A percentile compares a stretch with the other conserved stretches of the same genome.
phyloP scores from a whole-genome alignment of 2,113 vertebrate species.

The sheep (Ovis aries) region DNA sequence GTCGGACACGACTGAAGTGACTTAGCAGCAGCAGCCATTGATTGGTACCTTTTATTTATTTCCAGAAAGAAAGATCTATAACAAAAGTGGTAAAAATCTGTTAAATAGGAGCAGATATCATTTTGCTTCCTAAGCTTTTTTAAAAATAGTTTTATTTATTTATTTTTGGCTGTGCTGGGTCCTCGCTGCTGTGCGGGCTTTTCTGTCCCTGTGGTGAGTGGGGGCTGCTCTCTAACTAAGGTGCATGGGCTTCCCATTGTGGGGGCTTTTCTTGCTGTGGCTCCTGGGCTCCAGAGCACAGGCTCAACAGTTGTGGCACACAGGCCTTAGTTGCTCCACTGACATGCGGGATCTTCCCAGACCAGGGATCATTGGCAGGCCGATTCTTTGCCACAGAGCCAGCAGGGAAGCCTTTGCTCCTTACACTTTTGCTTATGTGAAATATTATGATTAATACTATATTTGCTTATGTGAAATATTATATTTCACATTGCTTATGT shows the following conservation, averaged over 20 bases:
- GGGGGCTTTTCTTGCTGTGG: background rate
- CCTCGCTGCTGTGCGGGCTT: background rate
- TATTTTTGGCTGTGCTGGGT: background rate
- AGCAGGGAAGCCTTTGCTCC: background rate
- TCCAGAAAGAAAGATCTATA: background rate
- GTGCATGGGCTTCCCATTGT: background rate
- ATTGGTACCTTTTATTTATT: background rate
- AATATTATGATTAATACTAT: too few relatives aligned
- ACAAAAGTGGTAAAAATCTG: background rate
- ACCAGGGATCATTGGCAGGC: background rate
- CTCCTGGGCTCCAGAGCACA: background rate
- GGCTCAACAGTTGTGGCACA: background rate
- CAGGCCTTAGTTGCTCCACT: background rate
- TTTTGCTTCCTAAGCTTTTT: background rate
- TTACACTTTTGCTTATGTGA: background rate
- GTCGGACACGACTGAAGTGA: too few relatives aligned
- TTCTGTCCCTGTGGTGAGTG: background rate
- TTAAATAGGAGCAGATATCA: background rate
- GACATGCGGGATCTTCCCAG: background rate
- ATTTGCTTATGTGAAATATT: too few relatives aligned
- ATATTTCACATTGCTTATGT: too few relatives aligned
- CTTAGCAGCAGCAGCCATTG: background rate
- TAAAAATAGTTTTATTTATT: background rate
- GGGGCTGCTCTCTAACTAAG: background rate
- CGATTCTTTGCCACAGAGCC: background rate